These are phyloP conservation scores for Euphysa ruthae DNA, from an alignment of 30 jellyfish, hydroid and myxozoan genomes.

Conservation along the genomic window DNA sequence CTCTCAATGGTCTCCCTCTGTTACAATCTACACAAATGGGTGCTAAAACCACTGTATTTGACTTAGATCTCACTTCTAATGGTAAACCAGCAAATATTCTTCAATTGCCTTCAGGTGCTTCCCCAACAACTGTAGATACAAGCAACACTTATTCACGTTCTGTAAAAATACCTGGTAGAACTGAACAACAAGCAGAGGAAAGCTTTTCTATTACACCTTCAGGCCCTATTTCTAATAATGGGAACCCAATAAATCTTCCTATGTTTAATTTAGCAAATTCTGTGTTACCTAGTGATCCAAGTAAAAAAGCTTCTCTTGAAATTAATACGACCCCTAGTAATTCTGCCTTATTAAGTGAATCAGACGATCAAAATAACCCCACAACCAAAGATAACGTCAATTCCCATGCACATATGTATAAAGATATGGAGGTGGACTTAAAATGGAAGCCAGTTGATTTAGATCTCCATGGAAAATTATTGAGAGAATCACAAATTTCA, in stretches of 20 bases:
- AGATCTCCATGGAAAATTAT: neutral
- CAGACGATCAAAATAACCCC: neutral
- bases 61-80: neutral
- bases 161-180: neutral
- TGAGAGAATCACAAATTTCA: neutral
- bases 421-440: constrained; percentile 5
- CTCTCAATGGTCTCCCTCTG: constrained; percentile 33
- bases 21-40: constrained; percentile 7
- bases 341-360: neutral
- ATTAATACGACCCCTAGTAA: neutral
- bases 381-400: neutral
- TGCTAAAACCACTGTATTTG: constrained; percentile 20
- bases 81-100: neutral
- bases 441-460: constrained; percentile 16
- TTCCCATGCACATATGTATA: neutral
- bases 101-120: neutral
- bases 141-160: neutral
- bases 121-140: neutral
- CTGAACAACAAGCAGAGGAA: neutral
- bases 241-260: neutral
- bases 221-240: neutral
- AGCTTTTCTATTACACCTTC: neutral
- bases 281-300: neutral
- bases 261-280: neutral
- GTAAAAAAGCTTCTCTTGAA: neutral